A percentile compares a stretch with the other conserved stretches of the same genome.
phyloP scores from a whole-genome alignment of 2,113 vertebrate genomes.

The Etheostoma spectabile region DNA sequence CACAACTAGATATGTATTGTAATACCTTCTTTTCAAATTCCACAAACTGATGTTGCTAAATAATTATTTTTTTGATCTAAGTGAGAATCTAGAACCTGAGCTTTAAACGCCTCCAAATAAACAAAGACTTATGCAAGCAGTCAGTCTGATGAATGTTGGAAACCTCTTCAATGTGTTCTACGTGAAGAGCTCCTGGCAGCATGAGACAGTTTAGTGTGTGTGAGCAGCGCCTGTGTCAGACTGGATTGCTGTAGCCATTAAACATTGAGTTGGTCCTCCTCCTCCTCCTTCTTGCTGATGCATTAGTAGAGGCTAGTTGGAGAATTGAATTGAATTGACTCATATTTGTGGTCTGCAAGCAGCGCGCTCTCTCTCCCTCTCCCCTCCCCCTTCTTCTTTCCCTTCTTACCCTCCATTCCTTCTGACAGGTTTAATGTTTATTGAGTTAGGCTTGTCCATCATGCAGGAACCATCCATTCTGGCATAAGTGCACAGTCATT shows the following conservation, averaged over 20 bases:
- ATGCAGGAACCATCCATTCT: not conserved
- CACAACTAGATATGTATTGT: not conserved
- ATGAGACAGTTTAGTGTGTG: conserved; percentile 10
- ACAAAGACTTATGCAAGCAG: not conserved
- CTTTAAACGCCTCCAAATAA: not conserved
- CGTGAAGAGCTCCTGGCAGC: not conserved
- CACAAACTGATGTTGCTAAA: not conserved
- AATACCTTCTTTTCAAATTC: not conserved
- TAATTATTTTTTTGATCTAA: not conserved
- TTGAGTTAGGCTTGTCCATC: not conserved
- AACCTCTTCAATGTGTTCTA: not conserved
- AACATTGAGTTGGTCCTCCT: conserved; percentile 25
- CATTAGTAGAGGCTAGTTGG: conserved; percentile 26
- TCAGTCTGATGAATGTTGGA: conserved; percentile 1
- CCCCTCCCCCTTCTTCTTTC: not conserved
- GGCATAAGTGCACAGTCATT: conserved; percentile 23
- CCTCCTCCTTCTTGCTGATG: conserved; percentile 13
- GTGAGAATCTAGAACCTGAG: not conserved
- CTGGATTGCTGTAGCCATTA: conserved; percentile 38
- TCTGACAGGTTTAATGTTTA: conserved; percentile 41
- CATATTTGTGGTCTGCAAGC: conserved; percentile 65
- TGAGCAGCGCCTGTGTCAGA: not conserved
- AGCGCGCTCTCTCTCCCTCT: not conserved
- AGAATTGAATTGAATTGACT: conserved; percentile 41
- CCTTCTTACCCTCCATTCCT: not conserved